phyloP scores from a whole-genome alignment of 2,113 vertebrate genomes.

The Heterochromis multidens region DNA sequence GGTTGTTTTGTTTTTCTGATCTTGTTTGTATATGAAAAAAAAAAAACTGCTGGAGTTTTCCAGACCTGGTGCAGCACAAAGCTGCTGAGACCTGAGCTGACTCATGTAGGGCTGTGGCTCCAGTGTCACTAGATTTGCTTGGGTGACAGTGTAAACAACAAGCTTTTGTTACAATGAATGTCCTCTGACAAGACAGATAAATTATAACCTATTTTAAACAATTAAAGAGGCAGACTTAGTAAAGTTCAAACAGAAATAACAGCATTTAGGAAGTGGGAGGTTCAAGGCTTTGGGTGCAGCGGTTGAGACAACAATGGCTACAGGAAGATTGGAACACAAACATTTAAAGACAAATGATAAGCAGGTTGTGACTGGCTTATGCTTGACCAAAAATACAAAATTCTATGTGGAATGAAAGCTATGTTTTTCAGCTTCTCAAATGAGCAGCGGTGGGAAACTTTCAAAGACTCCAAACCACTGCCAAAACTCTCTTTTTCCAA shows the following conservation, averaged over 20 bases:
- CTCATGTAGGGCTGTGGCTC: background rate
- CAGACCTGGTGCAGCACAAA: background rate
- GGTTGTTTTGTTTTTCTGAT: background rate
- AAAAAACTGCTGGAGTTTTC: background rate
- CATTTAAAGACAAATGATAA: background rate
- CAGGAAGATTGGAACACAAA: background rate
- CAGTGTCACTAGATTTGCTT: background rate
- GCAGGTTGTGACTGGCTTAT: background rate
- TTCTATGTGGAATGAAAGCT: background rate
- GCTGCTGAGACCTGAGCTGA: background rate
- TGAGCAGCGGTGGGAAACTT: background rate
- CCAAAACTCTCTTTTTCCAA: background rate
- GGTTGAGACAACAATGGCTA: slow-evolving; percentile 1
- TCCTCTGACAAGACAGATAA: background rate
- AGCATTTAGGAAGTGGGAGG: background rate
- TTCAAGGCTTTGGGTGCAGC: background rate
- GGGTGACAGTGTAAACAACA: slow-evolving; percentile 4
- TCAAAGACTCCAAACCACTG: background rate
- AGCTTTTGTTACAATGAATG: background rate
- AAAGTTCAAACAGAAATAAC: background rate
- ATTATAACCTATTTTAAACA: background rate
- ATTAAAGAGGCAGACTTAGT: background rate
- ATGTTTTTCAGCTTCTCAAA: background rate
- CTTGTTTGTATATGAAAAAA: background rate
- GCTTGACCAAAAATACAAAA: background rate